Evolutionary conservation across 2,888 invertebrate species (phyloP), one percentile per base, ranked within the genome.

Genomic region (Dryocosmus kuriphilus): DNA sequence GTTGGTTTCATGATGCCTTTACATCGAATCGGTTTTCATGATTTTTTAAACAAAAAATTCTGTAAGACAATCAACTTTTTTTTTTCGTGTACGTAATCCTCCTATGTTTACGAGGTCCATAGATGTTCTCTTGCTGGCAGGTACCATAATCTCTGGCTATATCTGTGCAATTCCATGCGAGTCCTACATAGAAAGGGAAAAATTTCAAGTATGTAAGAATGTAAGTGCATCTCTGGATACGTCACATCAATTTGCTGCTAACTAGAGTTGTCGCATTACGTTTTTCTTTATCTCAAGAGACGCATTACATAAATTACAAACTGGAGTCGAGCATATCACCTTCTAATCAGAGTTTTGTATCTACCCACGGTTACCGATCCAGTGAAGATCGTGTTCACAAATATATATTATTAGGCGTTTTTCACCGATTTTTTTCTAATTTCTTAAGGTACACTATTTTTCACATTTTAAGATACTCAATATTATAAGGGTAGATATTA

Each of bases 231-330:
- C 51, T n/a, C n/a, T 51, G 51, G n/a, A 51, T 51, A n/a, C 51
- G 51, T 51, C 51, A 3, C 51, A 51, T 51, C 51, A 51, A 51
- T 51, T 51, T 51, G 8, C 8, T 51, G 9, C n/a, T n/a, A 8
- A 51, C 51, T n/a, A 22, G n/a, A n/a, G 7, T 32, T 61, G 61
- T 61, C 32, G 30, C 32, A 32, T 61, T 61, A 60, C 5, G 16
- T 60, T 60, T 24, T 60, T 27, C 16, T 24, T 60, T 16, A 19
- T 61, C 61, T 61, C 14, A 7, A 61, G 32, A 30, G 16, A 5
- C 14, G n/a, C 32, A 63, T 35, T 63, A 35, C 22, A 35, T 63
- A 63, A 63, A 32, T 35, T 63, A 63, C 19, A 35, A 63, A 32
- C 62, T 32, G n/a, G 19, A n/a, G 38, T 1, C 11, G 35, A 38